Percentiles rank a stretch among this genome's conserved stretches.
phyloP scores from a whole-genome alignment of 2,888 invertebrate species.

The Dromius quadrimaculatus region DNA sequence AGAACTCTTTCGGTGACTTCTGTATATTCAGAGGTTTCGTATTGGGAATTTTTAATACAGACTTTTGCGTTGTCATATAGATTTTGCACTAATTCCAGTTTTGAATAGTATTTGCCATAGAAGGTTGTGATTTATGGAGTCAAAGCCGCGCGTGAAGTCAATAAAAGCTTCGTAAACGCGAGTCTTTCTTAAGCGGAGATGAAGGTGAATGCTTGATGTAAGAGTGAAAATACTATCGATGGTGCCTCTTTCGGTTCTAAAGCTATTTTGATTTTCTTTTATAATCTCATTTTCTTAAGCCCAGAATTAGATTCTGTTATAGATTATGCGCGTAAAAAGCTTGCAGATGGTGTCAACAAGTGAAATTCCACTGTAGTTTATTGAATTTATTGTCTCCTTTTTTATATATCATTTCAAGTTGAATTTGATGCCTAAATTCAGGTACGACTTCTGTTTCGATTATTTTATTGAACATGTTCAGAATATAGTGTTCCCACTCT shows the following conservation, averaged over 20 bases:
- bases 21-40: background rate
- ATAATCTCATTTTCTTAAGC: constrained; percentile 17
- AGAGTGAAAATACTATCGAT: constrained; percentile 2
- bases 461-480: constrained; percentile 2
- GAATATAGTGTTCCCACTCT: background rate
- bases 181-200: constrained; percentile 13
- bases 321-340: constrained; percentile 4
- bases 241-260: background rate
- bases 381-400: background rate
- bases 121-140: constrained; percentile 5
- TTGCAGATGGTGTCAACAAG: background rate
- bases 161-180: background rate
- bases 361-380: constrained; percentile 9
- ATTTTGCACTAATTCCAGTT: constrained; percentile 3
- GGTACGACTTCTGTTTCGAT: background rate
- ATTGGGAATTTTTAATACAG: background rate
- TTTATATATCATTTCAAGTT: background rate
- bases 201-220: background rate
- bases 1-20: background rate
- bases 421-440: background rate
- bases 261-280: constrained; percentile 5
- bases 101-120: background rate
- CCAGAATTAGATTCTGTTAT: background rate
- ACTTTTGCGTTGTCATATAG: constrained; percentile 7
- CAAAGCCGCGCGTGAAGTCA: constrained; percentile 3